Conservation (phyloP, 1,140 invertebrate genomes). For the Zaprionus tsacasi region DNA sequence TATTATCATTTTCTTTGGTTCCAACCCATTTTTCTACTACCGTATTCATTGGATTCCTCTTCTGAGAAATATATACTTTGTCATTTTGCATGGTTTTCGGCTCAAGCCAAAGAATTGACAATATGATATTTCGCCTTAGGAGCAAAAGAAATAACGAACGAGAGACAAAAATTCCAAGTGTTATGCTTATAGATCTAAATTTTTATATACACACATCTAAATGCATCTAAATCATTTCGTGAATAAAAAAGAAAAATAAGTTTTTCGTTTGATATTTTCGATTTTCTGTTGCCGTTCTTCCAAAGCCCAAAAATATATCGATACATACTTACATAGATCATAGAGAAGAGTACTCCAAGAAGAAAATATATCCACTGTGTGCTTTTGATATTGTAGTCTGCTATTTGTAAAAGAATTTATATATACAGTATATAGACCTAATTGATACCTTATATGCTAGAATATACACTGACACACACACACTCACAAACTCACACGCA, state of each 20-base stretch:
- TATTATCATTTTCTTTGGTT: constrained; percentile 9
- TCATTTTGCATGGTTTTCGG: constrained; percentile 84
- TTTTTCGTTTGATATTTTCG: constrained; percentile 52
- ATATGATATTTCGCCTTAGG: constrained; percentile 84
- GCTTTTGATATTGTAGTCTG: constrained; percentile 80
- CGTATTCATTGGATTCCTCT: constrained; percentile 33
- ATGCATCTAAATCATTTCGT: constrained; percentile 3
- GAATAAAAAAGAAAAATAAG: constrained; percentile 6
- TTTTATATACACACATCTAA: constrained; percentile 69
- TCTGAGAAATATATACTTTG: constrained; percentile 81
- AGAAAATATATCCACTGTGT: constrained; percentile 61
- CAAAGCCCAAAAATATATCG: constrained; percentile 36
- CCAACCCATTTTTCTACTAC: background rate
- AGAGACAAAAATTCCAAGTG: constrained; percentile 79
- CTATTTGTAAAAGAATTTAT: constrained; percentile 82
- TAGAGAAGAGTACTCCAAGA: constrained; percentile 39
- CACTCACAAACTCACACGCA: constrained; percentile 53
- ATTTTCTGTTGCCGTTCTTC: constrained; percentile 73
- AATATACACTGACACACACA: constrained; percentile 23
- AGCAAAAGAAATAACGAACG: constrained; percentile 75
- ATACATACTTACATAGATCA: constrained; percentile 39
- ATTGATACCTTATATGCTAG: constrained; percentile 34
- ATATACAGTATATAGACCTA: constrained; percentile 56
- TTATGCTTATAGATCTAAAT: constrained; percentile 83
- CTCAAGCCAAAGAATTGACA: constrained; percentile 84